Conservation (phyloP, 2,888 invertebrate genomes). For the Liodrosophila aerea region DNA sequence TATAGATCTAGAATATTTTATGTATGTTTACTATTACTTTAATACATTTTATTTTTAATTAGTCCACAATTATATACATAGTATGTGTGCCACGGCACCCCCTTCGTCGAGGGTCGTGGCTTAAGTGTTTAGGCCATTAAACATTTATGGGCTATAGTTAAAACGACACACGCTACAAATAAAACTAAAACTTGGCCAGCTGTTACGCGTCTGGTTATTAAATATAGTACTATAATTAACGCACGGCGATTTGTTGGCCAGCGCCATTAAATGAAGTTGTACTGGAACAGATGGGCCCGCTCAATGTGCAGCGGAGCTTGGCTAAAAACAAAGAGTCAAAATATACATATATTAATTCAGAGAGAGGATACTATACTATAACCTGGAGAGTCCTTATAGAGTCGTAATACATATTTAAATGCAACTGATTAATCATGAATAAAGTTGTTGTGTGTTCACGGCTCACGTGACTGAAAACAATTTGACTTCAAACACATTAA, state of each 20-base stretch:
- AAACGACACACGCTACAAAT: constrained; percentile 46
- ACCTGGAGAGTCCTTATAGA: constrained; percentile 19
- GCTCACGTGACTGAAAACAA: constrained; percentile 73
- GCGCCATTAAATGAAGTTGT: constrained; percentile 68
- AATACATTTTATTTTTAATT: too few relatives aligned
- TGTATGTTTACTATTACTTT: neutral
- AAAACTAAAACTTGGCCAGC: constrained; percentile 41
- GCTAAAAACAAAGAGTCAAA: constrained; percentile 40
- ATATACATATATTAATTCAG: neutral
- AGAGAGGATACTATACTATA: too few relatives aligned
- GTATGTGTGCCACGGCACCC: too few relatives aligned
- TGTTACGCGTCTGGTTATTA: constrained; percentile 60
- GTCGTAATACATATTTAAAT: constrained; percentile 70
- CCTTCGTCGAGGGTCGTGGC: neutral
- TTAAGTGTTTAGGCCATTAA: constrained; percentile 64
- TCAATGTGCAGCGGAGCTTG: constrained; percentile 62
- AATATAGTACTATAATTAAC: constrained; percentile 75
- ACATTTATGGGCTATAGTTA: constrained; percentile 61
- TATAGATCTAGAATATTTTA: neutral
- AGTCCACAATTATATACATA: neutral
- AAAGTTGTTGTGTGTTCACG: constrained; percentile 68
- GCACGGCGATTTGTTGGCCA: constrained; percentile 61
- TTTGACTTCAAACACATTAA: constrained; percentile 78
- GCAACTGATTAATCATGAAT: constrained; percentile 78
- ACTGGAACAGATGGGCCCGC: constrained; percentile 8